Base-by-base conservation (phyloP, 2,113 vertebrate genomes). In the Nerophis ophidion region DNA sequence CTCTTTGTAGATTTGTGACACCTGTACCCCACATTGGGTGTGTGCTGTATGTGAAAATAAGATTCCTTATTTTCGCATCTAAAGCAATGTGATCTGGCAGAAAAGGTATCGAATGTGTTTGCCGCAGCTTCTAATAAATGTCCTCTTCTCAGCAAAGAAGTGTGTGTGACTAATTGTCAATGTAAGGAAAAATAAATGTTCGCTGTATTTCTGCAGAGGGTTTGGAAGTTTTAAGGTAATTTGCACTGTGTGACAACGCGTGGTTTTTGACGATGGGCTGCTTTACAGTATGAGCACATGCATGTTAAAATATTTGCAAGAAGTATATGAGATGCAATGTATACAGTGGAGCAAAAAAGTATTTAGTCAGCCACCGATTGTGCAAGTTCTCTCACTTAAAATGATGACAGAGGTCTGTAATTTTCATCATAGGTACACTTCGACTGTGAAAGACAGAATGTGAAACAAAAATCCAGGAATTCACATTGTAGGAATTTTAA, bases 271-370 rank as follows among this genome's bases (percentile, higher is more conserved):
- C 10, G 40, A 44, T 44, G 40, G 40, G 10, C 33, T 58, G 34
- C 48, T 35, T 53, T 70, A 57, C 6, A 26, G 26, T 26, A 26
- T 26, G 26, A 26, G 26, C 26, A 72, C n/a, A 3, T 61, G 44
- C 65, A 55, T 74, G 54, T 63, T 5, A 72, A 75, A 81, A 73
- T 12, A 52, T 67, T 72, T 55, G 7, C 63, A 61, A 75, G 73
- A 65, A 36, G 52, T 54, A 26, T 26, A 26, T 26, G 26, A 2
- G 26, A 26, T 26, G 26, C 26, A 26, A 26, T 60, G 48, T 57
- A 55, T 49, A 45, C 12, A n/a, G n/a, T n/a, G n/a, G n/a, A n/a
- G n/a, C n/a, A n/a, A n/a, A n/a, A n/a, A n/a, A n/a, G n/a, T n/a
- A n/a, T n/a, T n/a, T n/a, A n/a, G n/a, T n/a, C n/a, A n/a, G n/a